Evolutionary conservation across 2,113 vertebrate species (phyloP), one percentile per base, ranked within the genome.

Genomic region (Pachypanchax playfairii): DNA sequence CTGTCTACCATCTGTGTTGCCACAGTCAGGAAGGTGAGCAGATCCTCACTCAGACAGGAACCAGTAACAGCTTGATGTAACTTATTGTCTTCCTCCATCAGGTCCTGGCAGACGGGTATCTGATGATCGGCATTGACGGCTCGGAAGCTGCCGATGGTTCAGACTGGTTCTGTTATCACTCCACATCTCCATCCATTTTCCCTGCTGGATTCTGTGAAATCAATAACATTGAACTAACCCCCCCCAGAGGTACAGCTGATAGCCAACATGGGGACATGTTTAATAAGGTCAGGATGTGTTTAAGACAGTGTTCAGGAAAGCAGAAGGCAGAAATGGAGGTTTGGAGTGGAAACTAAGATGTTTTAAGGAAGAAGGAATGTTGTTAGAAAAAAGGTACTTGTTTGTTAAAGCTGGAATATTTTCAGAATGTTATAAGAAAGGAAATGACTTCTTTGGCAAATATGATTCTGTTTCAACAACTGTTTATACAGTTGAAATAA

Each of bases 151-250:
- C 95, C 46, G 96, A 98, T 66, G 96, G 96, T 9, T 98, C 96
- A 14, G 96, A 98, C 90, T 98, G 96, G 96, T 98, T 98, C 93
- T 98, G 96, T 87, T 98, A 98, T 66, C 96, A 98, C 89, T 93
- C 94, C 84, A 93, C 93, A 60, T 97, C 96, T 51, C 96, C 96
- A 82, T 98, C 96, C 84, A 94, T 98, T 91, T 98, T 98, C 89
- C 96, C 96, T 65, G 95, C 94, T 67, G 96, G 96, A 80, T 98
- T 98, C 93, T 98, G 96, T 92, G 96, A 97, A 94, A 98, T 98
- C 93, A 98, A 98, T 90, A 92, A 85, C 90, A 98, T 98, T 80
- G 95, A 97, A 87, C 92, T 98, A 85, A 97, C 96, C 59, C 95
- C 96, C 58, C 96, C 96, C 61, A 93, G 96, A 96, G 96, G 96